phyloP scores from a whole-genome alignment of 2,113 vertebrate genomes.

The Crotalus helleri region DNA sequence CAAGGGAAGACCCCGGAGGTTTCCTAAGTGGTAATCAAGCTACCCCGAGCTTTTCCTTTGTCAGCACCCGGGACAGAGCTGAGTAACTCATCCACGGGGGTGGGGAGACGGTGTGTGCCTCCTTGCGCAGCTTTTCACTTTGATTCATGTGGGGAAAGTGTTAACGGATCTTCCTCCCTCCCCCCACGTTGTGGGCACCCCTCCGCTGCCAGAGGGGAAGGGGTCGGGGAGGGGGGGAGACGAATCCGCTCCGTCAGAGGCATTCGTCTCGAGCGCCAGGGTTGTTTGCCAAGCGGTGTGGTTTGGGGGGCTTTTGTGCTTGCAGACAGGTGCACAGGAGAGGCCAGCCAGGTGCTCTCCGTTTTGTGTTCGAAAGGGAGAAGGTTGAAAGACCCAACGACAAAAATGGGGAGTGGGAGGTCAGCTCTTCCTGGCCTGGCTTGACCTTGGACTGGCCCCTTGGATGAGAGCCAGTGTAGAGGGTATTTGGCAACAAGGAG shows the following conservation, averaged over 20 bases:
- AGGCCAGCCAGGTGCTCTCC: not conserved
- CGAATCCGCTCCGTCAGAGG: not conserved
- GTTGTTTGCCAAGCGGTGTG: not conserved
- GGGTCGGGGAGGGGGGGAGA: not conserved
- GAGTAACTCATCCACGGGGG: not conserved
- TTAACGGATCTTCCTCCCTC: not conserved
- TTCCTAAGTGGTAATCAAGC: too few relatives aligned
- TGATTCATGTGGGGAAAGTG: slow-evolving; percentile 37
- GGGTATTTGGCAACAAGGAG: not conserved
- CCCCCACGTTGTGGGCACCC: not conserved
- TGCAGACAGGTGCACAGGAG: not conserved
- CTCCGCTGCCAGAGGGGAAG: not conserved
- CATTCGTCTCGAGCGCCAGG: not conserved
- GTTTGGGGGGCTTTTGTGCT: not conserved
- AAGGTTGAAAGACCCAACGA: not conserved
- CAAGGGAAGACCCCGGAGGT: too few relatives aligned
- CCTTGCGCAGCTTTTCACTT: not conserved
- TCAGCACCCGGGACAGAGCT: not conserved
- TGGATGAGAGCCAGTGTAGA: not conserved
- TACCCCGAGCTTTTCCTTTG: not conserved
- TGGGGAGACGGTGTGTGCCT: not conserved
- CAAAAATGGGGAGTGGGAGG: not conserved
- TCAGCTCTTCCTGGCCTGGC: not conserved
- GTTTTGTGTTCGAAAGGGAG: not conserved
- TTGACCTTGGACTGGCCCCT: not conserved